Conservation (phyloP, 2,797 vertebrate species). For the Malacoctenus gilli region DNA sequence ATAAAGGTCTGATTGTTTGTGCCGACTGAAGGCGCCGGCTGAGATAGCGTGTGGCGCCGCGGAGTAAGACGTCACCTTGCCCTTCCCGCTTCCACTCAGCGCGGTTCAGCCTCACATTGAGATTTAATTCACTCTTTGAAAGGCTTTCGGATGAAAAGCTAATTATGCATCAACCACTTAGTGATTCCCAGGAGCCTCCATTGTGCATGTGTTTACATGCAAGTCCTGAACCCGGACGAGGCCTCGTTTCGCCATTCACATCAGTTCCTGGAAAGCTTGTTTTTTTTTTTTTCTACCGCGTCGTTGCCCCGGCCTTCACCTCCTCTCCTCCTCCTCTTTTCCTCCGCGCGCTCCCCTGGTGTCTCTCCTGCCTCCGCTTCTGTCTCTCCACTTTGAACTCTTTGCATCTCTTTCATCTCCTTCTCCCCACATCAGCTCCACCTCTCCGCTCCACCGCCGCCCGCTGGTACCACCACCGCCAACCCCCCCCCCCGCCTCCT, state of each 20-base stretch:
- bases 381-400: conserved; percentile 61
- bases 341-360: conserved; percentile 4
- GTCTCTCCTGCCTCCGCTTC: conserved; percentile 35
- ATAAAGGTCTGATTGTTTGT: conserved; percentile 14
- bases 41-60: neutral
- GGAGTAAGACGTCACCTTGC: neutral
- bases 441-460: conserved; percentile 23
- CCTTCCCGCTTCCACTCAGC: conserved; percentile 25
- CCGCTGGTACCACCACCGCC: conserved; percentile 10
- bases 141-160: conserved; percentile 52
- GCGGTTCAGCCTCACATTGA: conserved; percentile 24
- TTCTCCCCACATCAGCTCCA: conserved; percentile 37
- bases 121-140: conserved; percentile 63
- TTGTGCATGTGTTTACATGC: conserved; percentile 55
- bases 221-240: conserved; percentile 27
- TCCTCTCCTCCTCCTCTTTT: conserved; percentile 25
- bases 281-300: conserved; percentile 32
- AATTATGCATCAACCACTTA: conserved; percentile 67
- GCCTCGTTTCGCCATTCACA: conserved; percentile 44
- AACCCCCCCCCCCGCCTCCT: neutral
- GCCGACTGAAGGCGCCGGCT: no score
- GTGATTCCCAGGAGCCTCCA: conserved; percentile 52
- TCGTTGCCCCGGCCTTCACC: conserved; percentile 37
- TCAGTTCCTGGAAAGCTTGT: conserved; percentile 63
- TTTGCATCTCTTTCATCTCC: conserved; percentile 70